Percentiles rank a stretch among this genome's conserved stretches.
Conservation (phyloP, 2,888 invertebrate genomes). For the Eupithecia dodoneata region DNA sequence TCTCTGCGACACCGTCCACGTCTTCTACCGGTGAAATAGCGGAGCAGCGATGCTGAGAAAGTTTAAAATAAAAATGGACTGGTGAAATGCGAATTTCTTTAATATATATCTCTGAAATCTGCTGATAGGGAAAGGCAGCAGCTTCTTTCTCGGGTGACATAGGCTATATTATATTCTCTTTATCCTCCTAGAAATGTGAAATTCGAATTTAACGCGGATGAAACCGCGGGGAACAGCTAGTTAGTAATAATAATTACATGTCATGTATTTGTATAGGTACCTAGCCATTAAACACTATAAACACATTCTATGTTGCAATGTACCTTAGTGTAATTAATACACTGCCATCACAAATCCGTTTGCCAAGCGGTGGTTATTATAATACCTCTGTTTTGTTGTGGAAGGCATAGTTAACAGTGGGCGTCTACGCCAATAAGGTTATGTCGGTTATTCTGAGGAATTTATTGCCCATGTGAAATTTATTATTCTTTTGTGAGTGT, state of each 20-base stretch:
- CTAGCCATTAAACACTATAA: no score
- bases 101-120: neutral
- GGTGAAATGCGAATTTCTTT: conserved; percentile 15
- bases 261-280: no score
- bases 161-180: no score
- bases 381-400: neutral
- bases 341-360: neutral
- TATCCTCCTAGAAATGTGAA: no score
- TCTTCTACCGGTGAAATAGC: conserved; percentile 32
- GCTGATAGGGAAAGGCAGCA: neutral
- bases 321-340: neutral
- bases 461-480: neutral
- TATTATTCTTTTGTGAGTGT: neutral
- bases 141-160: neutral
- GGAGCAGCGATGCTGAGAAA: conserved; percentile 19
- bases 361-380: neutral
- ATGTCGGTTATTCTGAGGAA: neutral
- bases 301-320: no score
- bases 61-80: conserved; percentile 1
- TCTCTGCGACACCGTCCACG: conserved; percentile 33
- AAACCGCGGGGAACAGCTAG: no score
- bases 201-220: no score
- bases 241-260: no score
- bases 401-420: neutral
- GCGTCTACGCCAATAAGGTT: neutral